phyloP scores from a whole-genome alignment of 1,140 invertebrate species.

The Drosophila varians region DNA sequence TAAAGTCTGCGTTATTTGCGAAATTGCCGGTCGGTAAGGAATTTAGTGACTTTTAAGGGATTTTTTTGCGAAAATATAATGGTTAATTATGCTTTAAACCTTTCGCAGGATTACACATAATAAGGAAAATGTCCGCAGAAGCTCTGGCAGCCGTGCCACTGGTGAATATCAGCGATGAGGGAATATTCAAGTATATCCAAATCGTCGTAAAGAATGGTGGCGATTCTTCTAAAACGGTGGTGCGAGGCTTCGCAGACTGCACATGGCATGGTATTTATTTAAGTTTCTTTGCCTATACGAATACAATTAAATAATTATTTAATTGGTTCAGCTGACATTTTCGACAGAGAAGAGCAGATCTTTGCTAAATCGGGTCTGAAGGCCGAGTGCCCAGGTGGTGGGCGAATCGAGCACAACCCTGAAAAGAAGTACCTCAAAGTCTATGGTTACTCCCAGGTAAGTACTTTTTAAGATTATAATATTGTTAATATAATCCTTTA shows the following conservation, averaged over 20 bases:
- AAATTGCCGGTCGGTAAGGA: slow-evolving; percentile 4
- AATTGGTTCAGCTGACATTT: slow-evolving; percentile 86
- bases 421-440: slow-evolving; percentile 87
- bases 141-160: slow-evolving; percentile 85
- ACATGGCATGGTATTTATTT: slow-evolving; percentile 87
- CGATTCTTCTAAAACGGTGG: slow-evolving; percentile 86
- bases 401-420: slow-evolving; percentile 89
- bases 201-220: slow-evolving; percentile 87
- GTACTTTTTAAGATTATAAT: neutral
- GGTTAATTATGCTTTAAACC: neutral
- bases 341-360: slow-evolving; percentile 84
- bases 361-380: slow-evolving; percentile 84
- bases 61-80: neutral
- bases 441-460: slow-evolving; percentile 90
- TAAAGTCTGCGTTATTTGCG: slow-evolving; percentile 4
- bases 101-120: slow-evolving; percentile 15
- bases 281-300: slow-evolving; percentile 58
- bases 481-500: neutral
- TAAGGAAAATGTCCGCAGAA: slow-evolving; percentile 68
- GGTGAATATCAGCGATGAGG: slow-evolving; percentile 92
- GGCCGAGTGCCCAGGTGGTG: slow-evolving; percentile 90
- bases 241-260: slow-evolving; percentile 88
- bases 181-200: slow-evolving; percentile 94
- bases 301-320: neutral
- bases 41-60: neutral